phyloP scores from a whole-genome alignment of 1,140 invertebrate species.

The Patella vulgata region DNA sequence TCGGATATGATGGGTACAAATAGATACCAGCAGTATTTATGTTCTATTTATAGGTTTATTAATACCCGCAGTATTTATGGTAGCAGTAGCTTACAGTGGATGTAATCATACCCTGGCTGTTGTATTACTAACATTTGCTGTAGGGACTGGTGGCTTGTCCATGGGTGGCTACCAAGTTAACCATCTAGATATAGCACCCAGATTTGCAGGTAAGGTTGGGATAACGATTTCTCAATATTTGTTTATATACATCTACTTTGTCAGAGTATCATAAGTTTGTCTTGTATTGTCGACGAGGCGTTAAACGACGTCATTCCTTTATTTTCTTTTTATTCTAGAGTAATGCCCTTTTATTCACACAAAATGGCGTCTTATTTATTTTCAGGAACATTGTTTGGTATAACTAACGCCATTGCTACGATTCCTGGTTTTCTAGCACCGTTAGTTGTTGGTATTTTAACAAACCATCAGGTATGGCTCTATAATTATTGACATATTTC shows the following conservation, averaged over 20 bases:
- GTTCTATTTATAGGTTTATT: conserved; percentile 38
- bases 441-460: conserved; percentile 82
- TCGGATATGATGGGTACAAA: no score
- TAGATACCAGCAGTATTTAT: not conserved
- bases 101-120: conserved; percentile 72
- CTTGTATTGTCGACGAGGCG: not conserved
- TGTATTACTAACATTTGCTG: conserved; percentile 81
- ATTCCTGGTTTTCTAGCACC: conserved; percentile 88
- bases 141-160: conserved; percentile 87
- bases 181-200: conserved; percentile 86
- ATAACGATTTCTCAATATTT: conserved; percentile 82
- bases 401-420: conserved; percentile 86
- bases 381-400: conserved; percentile 76
- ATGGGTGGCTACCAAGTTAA: conserved; percentile 88
- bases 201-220: conserved; percentile 68
- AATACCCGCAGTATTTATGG: conserved; percentile 38
- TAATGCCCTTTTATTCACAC: not conserved
- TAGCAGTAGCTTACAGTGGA: conserved; percentile 38
- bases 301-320: no score
- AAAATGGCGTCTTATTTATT: not conserved
- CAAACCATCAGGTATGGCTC: conserved; percentile 67
- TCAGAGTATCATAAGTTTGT: conserved; percentile 23
- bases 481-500: no score
- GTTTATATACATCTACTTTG: conserved; percentile 81
- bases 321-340: not conserved